These are phyloP conservation scores for Trachurus trachurus DNA, from an alignment of 2,797 vertebrate genomes.

Conservation along the genomic window DNA sequence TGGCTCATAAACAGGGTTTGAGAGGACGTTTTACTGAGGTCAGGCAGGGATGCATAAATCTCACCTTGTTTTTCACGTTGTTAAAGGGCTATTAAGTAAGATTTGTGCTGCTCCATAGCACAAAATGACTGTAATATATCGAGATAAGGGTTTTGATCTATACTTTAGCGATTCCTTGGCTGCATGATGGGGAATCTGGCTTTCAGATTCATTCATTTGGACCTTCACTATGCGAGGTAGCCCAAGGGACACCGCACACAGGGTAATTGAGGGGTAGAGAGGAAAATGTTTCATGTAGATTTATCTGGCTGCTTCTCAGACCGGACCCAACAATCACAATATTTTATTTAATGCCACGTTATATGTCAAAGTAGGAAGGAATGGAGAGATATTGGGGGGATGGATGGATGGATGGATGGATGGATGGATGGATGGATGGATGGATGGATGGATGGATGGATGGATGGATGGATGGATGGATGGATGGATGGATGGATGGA, in stretches of 20 bases:
- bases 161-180: conserved; percentile 11
- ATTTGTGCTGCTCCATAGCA: conserved; percentile 26
- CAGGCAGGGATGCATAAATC: conserved; percentile 21
- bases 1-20: conserved; percentile 4
- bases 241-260: not conserved
- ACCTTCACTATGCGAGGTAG: not conserved
- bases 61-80: conserved; percentile 37
- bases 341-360: not conserved
- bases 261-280: not conserved
- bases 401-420: too few species aligned
- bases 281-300: not conserved
- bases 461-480: too few species aligned
- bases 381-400: not conserved
- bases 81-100: conserved; percentile 38
- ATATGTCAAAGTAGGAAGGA: not conserved
- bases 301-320: not conserved
- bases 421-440: too few species aligned
- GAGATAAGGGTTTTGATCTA: conserved; percentile 18
- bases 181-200: not conserved
- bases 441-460: too few species aligned
- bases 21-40: conserved; percentile 25
- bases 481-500: too few species aligned
- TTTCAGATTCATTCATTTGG: not conserved
- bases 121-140: conserved; percentile 22
- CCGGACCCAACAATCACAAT: not conserved